These are phyloP conservation scores for Pristionchus pacificus DNA, from an alignment of 1,140 invertebrate genomes.

Conservation along the genomic window DNA sequence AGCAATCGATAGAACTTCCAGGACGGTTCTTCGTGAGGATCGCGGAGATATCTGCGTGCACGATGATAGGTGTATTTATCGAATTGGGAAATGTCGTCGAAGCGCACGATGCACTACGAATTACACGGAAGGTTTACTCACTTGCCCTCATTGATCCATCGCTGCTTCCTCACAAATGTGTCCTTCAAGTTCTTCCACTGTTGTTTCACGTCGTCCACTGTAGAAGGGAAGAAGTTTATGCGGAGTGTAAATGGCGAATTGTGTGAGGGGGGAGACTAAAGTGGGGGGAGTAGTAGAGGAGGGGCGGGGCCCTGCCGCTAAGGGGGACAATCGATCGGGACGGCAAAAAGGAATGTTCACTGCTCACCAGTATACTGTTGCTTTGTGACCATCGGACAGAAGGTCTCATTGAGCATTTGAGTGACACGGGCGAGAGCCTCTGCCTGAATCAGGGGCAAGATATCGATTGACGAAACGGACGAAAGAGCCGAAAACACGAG, in stretches of 20 bases:
- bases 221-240: no score
- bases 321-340: no score
- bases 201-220: conserved; percentile 22
- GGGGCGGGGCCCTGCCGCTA: no score
- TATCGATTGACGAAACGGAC: no score
- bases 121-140: neutral
- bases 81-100: neutral
- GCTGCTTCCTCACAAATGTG: conserved; percentile 26
- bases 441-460: neutral
- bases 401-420: neutral
- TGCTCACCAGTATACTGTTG: neutral
- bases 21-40: conserved; percentile 19
- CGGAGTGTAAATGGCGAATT: no score
- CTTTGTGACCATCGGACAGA: neutral
- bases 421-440: neutral
- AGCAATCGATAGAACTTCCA: conserved; percentile 32
- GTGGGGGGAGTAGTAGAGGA: no score
- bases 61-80: no score
- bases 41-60: conserved; percentile 18
- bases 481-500: no score
- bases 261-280: no score
- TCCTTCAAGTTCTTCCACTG: conserved; percentile 35
- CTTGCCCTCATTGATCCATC: conserved; percentile 32
- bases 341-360: no score
- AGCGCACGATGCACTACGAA: neutral